Percentiles rank a stretch among this genome's conserved stretches.
These are phyloP conservation scores for Masticophis lateralis DNA, from an alignment of 2,797 vertebrate genomes.

Conservation along the genomic window DNA sequence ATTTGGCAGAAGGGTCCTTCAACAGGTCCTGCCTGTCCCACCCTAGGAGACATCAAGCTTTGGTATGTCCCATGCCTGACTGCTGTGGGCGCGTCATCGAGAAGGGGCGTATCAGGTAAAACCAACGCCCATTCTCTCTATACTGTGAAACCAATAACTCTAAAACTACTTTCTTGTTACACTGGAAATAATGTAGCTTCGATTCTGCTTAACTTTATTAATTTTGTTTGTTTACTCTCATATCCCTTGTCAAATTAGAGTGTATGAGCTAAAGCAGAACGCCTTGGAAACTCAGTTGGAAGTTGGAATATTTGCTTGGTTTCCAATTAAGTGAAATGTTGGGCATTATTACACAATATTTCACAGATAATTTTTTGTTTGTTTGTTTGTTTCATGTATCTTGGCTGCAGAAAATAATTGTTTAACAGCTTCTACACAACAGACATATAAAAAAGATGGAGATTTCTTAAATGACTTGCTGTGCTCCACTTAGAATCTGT, in stretches of 20 bases:
- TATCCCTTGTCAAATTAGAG: constrained; percentile 49
- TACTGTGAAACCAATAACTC: constrained; percentile 29
- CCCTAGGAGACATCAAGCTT: too few relatives aligned
- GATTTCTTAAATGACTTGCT: not conserved
- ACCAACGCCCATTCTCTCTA: constrained; percentile 26
- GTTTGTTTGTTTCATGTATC: constrained; percentile 10
- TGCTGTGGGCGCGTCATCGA: too few relatives aligned
- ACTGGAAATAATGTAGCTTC: constrained; percentile 39
- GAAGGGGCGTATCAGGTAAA: too few relatives aligned
- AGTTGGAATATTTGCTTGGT: constrained; percentile 23
- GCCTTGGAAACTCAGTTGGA: constrained; percentile 33
- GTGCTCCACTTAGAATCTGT: not conserved
- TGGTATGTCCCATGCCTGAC: too few relatives aligned
- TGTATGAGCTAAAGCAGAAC: constrained; percentile 8
- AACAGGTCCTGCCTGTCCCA: too few relatives aligned
- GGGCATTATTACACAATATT: constrained; percentile 26
- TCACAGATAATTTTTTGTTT: constrained; percentile 15
- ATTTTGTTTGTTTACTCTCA: constrained; percentile 29
- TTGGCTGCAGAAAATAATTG: not conserved
- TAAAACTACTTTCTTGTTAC: constrained; percentile 38
- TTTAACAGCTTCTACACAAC: not conserved
- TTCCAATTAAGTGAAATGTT: constrained; percentile 25
- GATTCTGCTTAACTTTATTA: constrained; percentile 50
- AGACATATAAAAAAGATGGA: constrained; percentile 3
- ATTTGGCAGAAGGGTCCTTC: too few relatives aligned